Conservation (phyloP, 2,888 invertebrate species). For the Neelides folsomi region DNA sequence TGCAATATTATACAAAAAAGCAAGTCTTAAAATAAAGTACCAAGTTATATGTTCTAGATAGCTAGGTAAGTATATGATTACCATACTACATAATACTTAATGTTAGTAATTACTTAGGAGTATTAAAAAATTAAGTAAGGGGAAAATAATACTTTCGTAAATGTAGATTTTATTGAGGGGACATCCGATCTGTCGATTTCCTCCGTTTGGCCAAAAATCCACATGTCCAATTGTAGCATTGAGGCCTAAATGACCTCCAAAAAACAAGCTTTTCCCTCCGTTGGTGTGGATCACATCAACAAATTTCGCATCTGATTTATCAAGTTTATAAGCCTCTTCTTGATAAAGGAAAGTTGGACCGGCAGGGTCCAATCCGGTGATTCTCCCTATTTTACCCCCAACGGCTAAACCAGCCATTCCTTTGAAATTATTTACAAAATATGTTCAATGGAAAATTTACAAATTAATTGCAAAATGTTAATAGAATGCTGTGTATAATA, state of each 20-base stretch:
- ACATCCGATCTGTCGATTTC: constrained; percentile 23
- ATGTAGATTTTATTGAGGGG: constrained; percentile 17
- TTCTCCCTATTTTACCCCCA: constrained; percentile 22
- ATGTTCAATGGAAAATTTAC: too few relatives aligned
- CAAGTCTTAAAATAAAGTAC: too few relatives aligned
- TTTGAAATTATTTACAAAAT: constrained; percentile 6
- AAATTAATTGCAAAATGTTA: too few relatives aligned
- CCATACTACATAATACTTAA: too few relatives aligned
- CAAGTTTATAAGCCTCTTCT: not conserved
- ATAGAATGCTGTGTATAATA: too few relatives aligned
- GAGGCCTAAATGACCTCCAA: not conserved
- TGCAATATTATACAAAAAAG: too few relatives aligned
- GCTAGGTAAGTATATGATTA: too few relatives aligned
- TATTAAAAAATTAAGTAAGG: not conserved
- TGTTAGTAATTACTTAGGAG: too few relatives aligned
- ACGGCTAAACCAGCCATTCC: constrained; percentile 20
- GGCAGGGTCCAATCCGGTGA: constrained; percentile 16
- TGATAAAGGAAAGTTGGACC: not conserved
- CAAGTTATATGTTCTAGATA: too few relatives aligned
- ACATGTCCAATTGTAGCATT: not conserved
- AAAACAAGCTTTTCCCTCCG: constrained; percentile 1
- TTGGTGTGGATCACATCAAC: constrained; percentile 1
- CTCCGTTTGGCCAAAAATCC: constrained; percentile 13
- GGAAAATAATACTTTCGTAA: constrained; percentile 17
- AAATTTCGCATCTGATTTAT: not conserved